These are phyloP conservation scores for Dicerorhinus sumatrensis DNA, from an alignment of 2,113 vertebrate genomes.

Conservation along the genomic window DNA sequence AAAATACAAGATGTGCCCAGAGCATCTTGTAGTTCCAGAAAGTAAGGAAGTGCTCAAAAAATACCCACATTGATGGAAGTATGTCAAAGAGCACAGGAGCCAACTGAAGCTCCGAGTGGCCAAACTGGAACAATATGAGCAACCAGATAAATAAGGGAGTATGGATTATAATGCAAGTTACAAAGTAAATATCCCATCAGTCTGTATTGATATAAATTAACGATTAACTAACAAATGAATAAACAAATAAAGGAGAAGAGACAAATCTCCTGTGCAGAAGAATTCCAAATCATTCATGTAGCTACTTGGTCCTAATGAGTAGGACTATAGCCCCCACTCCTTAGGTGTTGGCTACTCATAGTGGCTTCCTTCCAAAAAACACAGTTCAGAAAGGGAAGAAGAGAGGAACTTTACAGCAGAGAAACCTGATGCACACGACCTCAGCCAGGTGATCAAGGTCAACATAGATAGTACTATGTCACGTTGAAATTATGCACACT, in stretches of 20 bases:
- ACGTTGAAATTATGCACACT: fast-evolving
- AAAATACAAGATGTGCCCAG: background rate
- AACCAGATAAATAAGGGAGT: background rate
- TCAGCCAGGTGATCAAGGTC: background rate
- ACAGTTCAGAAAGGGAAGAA: background rate
- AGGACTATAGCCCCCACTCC: fast-evolving
- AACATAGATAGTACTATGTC: fast-evolving
- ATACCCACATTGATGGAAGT: fast-evolving
- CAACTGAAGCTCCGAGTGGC: background rate
- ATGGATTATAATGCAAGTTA: background rate
- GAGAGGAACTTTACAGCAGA: too few species aligned
- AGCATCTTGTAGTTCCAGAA: too few species aligned
- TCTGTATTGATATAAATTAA: background rate
- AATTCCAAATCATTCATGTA: background rate
- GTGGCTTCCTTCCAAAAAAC: fast-evolving
- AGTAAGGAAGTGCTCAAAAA: background rate
- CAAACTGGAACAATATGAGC: background rate
- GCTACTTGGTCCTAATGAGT: too few species aligned
- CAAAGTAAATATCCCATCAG: background rate
- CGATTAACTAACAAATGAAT: background rate
- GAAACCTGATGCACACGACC: fast-evolving
- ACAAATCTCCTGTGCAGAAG: background rate
- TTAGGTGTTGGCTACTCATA: fast-evolving
- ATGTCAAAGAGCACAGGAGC: background rate
- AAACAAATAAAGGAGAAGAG: background rate